These are phyloP conservation scores for Nyctereutes procyonoides DNA, from an alignment of 2,113 vertebrate species.

Conservation along the genomic window DNA sequence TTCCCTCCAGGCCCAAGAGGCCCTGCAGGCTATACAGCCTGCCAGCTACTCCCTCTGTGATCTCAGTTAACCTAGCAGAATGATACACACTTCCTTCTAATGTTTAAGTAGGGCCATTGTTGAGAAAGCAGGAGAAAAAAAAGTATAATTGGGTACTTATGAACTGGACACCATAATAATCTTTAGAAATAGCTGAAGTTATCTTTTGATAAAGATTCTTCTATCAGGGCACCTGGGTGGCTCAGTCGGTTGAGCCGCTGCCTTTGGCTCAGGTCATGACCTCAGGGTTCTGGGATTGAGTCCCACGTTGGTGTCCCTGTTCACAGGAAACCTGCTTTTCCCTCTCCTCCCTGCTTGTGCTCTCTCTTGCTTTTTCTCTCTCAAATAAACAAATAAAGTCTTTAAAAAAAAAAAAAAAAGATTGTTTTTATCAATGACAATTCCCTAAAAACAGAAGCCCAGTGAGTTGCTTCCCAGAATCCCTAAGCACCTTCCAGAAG, in stretches of 20 bases:
- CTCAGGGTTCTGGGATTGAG: too few species aligned
- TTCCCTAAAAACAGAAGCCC: background rate
- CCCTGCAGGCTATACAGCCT: background rate
- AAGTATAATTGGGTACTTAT: background rate
- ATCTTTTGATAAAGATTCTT: background rate
- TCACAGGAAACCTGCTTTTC: too few species aligned
- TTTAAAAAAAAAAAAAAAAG: background rate
- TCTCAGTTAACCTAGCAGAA: background rate
- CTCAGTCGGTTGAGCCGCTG: too few species aligned
- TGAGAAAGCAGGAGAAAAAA: background rate
- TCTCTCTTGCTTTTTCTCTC: too few species aligned
- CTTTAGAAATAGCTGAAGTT: background rate
- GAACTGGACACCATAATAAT: background rate
- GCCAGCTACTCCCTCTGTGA: background rate
- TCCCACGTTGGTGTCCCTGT: too few species aligned
- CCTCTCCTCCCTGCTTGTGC: too few species aligned
- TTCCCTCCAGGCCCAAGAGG: accelerated
- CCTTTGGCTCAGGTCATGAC: too few species aligned
- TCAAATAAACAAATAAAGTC: too few species aligned
- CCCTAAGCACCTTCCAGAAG: background rate
- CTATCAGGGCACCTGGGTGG: too few species aligned
- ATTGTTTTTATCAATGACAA: background rate
- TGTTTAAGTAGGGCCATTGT: background rate
- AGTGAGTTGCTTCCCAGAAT: background rate
- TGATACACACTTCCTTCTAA: background rate